phyloP scores from a whole-genome alignment of 2,888 invertebrate genomes.

The Leptarthrus brevirostris region DNA sequence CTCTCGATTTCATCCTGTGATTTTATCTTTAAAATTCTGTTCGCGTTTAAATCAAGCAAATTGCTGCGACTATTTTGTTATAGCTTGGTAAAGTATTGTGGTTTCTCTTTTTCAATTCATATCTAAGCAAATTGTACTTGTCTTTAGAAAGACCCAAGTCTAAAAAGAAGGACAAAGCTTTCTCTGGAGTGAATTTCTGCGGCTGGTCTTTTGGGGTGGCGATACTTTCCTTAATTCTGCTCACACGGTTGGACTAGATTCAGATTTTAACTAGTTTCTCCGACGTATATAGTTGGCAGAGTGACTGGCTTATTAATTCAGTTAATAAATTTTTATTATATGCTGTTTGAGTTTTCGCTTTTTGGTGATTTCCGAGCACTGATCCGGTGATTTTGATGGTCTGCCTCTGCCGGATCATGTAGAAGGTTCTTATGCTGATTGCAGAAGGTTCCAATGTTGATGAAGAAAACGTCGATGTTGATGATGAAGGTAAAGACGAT shows the following conservation, averaged over 20 bases:
- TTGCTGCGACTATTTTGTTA: not conserved
- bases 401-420: not conserved
- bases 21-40: no score
- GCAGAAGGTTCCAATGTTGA: not conserved
- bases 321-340: slow-evolving; percentile 3
- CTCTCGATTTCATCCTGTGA: no score
- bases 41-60: no score
- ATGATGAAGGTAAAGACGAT: not conserved
- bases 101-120: not conserved
- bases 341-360: not conserved
- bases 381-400: no score
- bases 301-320: not conserved
- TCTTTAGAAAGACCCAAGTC: not conserved
- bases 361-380: not conserved
- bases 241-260: not conserved
- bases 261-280: not conserved
- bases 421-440: not conserved
- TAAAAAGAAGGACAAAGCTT: slow-evolving; percentile 1
- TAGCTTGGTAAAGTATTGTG: not conserved
- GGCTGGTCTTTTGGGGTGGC: not conserved
- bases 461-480: not conserved
- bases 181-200: not conserved
- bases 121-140: not conserved
- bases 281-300: not conserved
- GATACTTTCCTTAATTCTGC: not conserved